Evolutionary conservation across 2,888 invertebrate genomes (phyloP).

Genomic region (Morpho helenor): DNA sequence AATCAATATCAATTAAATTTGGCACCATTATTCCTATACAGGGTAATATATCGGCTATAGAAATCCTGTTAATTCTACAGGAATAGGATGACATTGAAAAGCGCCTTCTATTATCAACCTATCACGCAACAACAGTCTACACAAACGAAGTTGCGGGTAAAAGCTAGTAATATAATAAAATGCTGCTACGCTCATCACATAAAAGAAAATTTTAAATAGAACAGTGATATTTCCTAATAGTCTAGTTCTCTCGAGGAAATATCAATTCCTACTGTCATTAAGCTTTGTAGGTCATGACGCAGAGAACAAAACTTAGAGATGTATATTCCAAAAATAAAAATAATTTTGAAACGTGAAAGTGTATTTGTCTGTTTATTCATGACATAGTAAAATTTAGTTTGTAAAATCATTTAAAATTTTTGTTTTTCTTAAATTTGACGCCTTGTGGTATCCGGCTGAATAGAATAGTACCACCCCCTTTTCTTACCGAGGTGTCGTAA

Average conservation of each 20-base stretch:
- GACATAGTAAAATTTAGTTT: not conserved
- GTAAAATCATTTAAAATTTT: not conserved
- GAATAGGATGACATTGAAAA: too few species aligned
- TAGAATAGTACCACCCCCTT: too few species aligned
- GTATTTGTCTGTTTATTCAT: not conserved
- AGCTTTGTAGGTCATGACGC: conserved; percentile 26
- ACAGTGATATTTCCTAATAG: conserved; percentile 29
- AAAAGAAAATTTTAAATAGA: conserved; percentile 27
- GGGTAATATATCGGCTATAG: too few species aligned
- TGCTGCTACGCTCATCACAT: conserved; percentile 1
- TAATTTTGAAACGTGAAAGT: not conserved
- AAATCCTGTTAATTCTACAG: too few species aligned
- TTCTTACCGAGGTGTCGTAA: too few species aligned
- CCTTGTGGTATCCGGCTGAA: too few species aligned
- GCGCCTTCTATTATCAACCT: too few species aligned
- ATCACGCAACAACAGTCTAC: too few species aligned
- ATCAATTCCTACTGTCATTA: conserved; percentile 30
- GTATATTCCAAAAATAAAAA: conserved; percentile 15
- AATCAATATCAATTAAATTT: too few species aligned
- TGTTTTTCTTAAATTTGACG: too few species aligned
- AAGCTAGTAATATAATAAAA: not conserved
- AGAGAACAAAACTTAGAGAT: conserved; percentile 16
- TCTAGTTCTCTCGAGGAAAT: conserved; percentile 30
- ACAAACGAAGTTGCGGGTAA: too few species aligned
- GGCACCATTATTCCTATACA: too few species aligned